A percentile compares a stretch with the other conserved stretches of the same genome.
Conservation (phyloP, 2,797 vertebrate species). For the Gambusia yucatana region DNA sequence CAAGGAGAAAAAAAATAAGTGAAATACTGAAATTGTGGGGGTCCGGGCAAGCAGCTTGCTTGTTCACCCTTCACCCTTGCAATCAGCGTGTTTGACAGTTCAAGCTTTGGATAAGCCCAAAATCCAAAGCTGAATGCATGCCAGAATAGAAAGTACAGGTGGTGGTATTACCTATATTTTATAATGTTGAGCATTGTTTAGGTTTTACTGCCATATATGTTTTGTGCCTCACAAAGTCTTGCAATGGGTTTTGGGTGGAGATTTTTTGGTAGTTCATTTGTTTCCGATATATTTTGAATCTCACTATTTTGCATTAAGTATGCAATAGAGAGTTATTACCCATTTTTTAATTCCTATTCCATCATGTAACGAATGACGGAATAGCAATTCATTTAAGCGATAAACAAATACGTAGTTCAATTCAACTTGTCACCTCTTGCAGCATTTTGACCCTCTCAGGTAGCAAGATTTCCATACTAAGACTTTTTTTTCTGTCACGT, state of each 20-base stretch:
- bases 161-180: not conserved
- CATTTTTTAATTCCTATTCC: not conserved
- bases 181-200: not conserved
- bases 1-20: conserved; percentile 15
- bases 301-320: not conserved
- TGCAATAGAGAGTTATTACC: not conserved
- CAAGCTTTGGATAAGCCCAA: conserved; percentile 42
- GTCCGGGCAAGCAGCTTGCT: conserved; percentile 43
- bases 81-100: conserved; percentile 46
- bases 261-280: not conserved
- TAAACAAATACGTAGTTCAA: not conserved
- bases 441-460: not conserved
- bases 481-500: not conserved
- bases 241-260: not conserved
- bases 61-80: conserved; percentile 64
- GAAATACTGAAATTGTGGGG: conserved; percentile 19
- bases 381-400: not conserved
- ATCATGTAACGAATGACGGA: not conserved
- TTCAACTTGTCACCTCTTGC: not conserved
- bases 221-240: not conserved
- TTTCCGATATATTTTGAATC: not conserved
- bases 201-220: not conserved
- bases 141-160: conserved; percentile 36
- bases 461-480: not conserved
- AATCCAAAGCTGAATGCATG: conserved; percentile 40